Percentiles rank a stretch among this genome's conserved stretches.
phyloP scores from a whole-genome alignment of 2,888 invertebrate genomes.

The Ceriagrion tenellum region DNA sequence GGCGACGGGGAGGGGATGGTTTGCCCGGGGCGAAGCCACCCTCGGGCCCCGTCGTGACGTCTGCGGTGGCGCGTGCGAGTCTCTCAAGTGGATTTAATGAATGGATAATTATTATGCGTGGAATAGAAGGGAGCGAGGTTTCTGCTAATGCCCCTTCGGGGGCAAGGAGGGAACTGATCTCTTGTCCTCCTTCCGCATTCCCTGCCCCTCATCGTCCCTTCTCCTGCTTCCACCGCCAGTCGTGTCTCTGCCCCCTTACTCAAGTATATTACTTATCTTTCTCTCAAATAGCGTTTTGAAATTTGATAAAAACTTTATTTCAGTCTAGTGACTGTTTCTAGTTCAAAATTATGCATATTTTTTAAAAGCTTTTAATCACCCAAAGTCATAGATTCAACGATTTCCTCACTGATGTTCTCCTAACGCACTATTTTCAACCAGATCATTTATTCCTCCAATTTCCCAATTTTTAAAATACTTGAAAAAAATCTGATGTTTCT shows the following conservation, averaged over 20 bases:
- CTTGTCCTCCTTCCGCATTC: background rate
- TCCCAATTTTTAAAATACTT: no score
- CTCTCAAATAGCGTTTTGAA: no score
- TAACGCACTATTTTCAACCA: no score
- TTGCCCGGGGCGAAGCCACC: background rate
- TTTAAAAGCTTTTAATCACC: no score
- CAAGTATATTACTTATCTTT: no score
- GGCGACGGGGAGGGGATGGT: background rate
- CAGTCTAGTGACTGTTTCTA: no score
- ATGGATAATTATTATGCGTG: slow-evolving; percentile 50
- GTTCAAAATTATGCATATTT: no score
- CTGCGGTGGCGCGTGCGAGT: slow-evolving; percentile 28
- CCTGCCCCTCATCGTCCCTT: background rate
- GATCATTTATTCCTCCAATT: no score
- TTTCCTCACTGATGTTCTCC: no score
- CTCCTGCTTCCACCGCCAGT: background rate
- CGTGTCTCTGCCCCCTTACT: background rate
- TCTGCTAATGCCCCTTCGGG: background rate
- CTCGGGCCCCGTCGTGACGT: background rate
- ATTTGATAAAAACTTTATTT: no score
- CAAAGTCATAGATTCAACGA: no score
- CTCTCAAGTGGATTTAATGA: slow-evolving; percentile 48
- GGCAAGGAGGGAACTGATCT: background rate
- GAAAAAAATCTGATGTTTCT: no score
- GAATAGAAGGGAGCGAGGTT: background rate